A percentile compares a stretch with the other conserved stretches of the same genome.
Conservation (phyloP, 2,113 vertebrate species). For the Ancistrus triradiatus region DNA sequence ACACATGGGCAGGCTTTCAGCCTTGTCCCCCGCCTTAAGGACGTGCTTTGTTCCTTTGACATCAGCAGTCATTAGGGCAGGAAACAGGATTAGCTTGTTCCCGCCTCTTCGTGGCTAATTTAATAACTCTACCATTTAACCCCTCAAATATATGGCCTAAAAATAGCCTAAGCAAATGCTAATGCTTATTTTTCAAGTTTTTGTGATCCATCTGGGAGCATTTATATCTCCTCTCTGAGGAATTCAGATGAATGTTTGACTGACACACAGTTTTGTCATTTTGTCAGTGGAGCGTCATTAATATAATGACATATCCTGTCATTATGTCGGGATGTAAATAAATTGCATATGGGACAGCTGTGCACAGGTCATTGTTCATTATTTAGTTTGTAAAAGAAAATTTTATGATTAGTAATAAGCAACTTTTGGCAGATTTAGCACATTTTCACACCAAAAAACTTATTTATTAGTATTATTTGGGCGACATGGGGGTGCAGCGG, state of each 20-base stretch:
- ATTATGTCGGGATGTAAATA: background rate
- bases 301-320: background rate
- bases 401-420: too few species aligned
- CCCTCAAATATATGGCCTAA: conserved; percentile 72
- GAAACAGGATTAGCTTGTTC: conserved; percentile 79
- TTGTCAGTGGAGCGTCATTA: conserved; percentile 6
- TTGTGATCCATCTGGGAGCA: conserved; percentile 65
- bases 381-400: too few species aligned
- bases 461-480: too few species aligned
- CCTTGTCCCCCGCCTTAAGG: conserved; percentile 57
- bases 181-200: conserved; percentile 62
- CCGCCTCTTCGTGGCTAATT: conserved; percentile 74
- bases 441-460: too few species aligned
- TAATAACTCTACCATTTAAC: conserved; percentile 92
- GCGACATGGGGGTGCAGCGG: too few species aligned
- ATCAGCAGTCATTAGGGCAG: conserved; percentile 89
- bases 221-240: conserved; percentile 48
- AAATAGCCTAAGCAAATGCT: conserved; percentile 79
- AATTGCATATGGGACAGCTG: too few species aligned
- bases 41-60: conserved; percentile 85
- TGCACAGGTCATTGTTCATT: too few species aligned
- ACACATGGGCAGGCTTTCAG: conserved; percentile 18
- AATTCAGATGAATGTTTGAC: conserved; percentile 10
- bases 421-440: too few species aligned
- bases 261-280: conserved; percentile 25